Evolutionary conservation across 2,888 invertebrate genomes (phyloP).

Genomic region (Tuberolachnus salignus): DNA sequence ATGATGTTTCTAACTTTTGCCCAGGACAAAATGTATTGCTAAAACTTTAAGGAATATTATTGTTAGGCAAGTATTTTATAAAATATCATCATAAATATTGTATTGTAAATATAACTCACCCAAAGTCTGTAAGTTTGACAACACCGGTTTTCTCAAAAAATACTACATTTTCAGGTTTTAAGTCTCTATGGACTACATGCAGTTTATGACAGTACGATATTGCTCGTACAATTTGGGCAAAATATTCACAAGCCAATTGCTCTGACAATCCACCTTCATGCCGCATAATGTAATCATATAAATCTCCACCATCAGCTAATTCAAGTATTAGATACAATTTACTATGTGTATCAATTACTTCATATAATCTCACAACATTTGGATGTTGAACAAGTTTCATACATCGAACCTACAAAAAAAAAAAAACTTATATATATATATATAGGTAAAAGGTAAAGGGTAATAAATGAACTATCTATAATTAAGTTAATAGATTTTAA

Average conservation of each 20-base stretch:
- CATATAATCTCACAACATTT: conserved; percentile 96
- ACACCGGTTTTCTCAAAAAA: conserved; percentile 96
- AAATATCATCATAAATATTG: background rate
- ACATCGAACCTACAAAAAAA: conserved; percentile 76
- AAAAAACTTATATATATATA: background rate
- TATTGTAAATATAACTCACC: conserved; percentile 64
- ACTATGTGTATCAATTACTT: conserved; percentile 98
- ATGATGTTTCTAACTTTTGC: conserved; percentile 95
- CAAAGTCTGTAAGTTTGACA: conserved; percentile 99
- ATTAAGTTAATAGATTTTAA: too few relatives aligned
- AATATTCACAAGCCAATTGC: conserved; percentile 86
- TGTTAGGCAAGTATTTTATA: background rate
- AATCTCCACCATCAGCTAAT: conserved; percentile 96
- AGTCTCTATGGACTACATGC: conserved; percentile 86
- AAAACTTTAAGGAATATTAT: conserved; percentile 63
- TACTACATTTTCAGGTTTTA: conserved; percentile 99
- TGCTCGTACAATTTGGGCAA: conserved; percentile 95
- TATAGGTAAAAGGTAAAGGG: too few relatives aligned
- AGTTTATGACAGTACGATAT: conserved; percentile 97
- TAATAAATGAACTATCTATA: too few relatives aligned
- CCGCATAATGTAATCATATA: conserved; percentile 98
- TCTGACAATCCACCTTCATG: conserved; percentile 73
- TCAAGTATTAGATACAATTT: conserved; percentile 96
- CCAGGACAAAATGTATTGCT: conserved; percentile 97
- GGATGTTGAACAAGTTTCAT: conserved; percentile 99